A percentile compares a stretch with the other conserved stretches of the same genome.
These are phyloP conservation scores for Acromyrmex charruanus DNA, from an alignment of 1,140 invertebrate genomes.

Conservation along the genomic window DNA sequence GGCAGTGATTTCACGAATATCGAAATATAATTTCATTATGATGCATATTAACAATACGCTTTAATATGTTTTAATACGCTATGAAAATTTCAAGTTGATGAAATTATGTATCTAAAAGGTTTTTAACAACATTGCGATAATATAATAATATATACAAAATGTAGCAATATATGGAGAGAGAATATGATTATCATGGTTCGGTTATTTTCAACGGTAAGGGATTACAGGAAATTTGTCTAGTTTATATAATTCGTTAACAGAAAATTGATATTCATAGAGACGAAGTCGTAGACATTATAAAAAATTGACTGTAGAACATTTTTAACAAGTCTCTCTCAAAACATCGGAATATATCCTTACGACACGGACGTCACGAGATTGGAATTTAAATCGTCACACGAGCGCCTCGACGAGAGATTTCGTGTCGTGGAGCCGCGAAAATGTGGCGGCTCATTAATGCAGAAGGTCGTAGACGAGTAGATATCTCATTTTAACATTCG, in stretches of 20 bases:
- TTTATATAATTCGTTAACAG: background rate
- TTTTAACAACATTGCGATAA: background rate
- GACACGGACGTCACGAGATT: constrained; percentile 43
- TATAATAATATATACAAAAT: background rate
- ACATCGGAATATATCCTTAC: constrained; percentile 35
- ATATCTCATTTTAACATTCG: constrained; percentile 63
- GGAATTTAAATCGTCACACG: constrained; percentile 57
- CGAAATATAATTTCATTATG: background rate
- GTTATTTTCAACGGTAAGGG: background rate
- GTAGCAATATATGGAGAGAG: background rate
- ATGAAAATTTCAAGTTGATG: background rate
- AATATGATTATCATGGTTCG: background rate
- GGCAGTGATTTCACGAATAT: background rate
- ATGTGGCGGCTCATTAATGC: constrained; percentile 54
- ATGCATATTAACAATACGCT: background rate
- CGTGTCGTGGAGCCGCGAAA: constrained; percentile 21
- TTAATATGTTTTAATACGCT: background rate
- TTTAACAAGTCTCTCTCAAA: constrained; percentile 12
- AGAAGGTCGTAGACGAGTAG: constrained; percentile 44
- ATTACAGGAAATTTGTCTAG: background rate
- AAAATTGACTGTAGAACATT: constrained; percentile 1
- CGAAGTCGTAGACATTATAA: background rate
- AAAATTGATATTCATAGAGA: constrained; percentile 23
- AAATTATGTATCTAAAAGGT: background rate
- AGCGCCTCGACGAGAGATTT: constrained; percentile 35